Evolutionary conservation across 1,140 invertebrate species (phyloP), one percentile per base, ranked within the genome.

Genomic region (Zophobas atratus): DNA sequence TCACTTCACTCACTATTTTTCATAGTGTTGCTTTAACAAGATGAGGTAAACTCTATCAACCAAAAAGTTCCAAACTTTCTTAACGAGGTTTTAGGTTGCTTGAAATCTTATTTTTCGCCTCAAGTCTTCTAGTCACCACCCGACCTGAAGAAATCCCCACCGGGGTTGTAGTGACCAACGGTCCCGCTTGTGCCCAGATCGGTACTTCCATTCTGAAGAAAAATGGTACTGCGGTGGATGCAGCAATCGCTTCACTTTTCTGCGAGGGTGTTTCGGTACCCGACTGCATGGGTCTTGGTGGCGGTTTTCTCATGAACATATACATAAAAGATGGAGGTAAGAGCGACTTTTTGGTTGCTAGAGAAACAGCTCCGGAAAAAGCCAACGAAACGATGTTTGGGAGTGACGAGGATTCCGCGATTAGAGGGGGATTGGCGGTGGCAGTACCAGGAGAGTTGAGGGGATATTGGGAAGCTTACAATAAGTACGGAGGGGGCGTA

Each of bases 391-490:
- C 91, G 60, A 95, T 95, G 93, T 95, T 88, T 78, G 79, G 88
- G 38, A 80, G 81, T 2, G 53, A 78, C 32, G 41, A 70, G 6
- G 56, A 32, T n/a, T 35, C 76, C 4, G 74, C 79, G 1, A n/a
- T 8, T 41, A 77, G 70, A 63, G 93, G 93, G 81, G 94, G 92
- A 1, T 83, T 95, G 60, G 90, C 97, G 0, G 91, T 96, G 2
- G 98, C 93, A 0, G 93, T 98, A 4, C 98, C 98, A 0, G 97
- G 96, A 2, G 97, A 99, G 86, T 84, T 99, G 0, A 89, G 89
- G 76, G 98, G 97, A 0, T 98, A 97, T 84, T 93, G 93, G 91
- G 90, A 91, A 55, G 90, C 95, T 0, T 93, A 98, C 85, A 85
- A 91, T 46, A 90, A 88, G 81, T 98, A 93, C 81, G 93, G 96